These are phyloP conservation scores for Corythornis cristatus DNA, from an alignment of 2,113 vertebrate genomes.

Conservation along the genomic window DNA sequence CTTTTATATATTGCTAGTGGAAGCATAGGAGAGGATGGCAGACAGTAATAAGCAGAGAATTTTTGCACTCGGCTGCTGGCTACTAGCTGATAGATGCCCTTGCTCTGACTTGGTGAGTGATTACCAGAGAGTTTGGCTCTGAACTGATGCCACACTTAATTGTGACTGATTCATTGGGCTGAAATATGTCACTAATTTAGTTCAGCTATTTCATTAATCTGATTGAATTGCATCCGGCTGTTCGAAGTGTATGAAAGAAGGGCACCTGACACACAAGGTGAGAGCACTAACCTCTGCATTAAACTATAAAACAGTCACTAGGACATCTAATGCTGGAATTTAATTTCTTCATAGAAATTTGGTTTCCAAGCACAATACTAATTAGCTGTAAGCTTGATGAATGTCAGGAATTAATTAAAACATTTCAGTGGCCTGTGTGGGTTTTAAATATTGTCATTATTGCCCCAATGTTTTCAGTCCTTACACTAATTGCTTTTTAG, in stretches of 20 bases:
- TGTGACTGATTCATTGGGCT: conserved; percentile 35
- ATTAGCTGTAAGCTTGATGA: conserved; percentile 53
- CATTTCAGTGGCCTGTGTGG: conserved; percentile 10
- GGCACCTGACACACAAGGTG: conserved; percentile 5
- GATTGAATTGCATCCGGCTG: conserved; percentile 32
- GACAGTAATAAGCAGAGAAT: not conserved
- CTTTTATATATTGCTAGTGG: not conserved
- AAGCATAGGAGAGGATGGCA: not conserved
- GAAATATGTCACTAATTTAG: conserved; percentile 53
- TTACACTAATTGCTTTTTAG: conserved; percentile 37
- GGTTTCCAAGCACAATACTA: conserved; percentile 46
- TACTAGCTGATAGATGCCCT: not conserved
- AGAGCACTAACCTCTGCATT: conserved; percentile 28
- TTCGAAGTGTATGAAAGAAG: conserved; percentile 17
- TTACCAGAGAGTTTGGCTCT: conserved; percentile 11
- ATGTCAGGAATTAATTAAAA: conserved; percentile 67
- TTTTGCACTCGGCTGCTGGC: conserved; percentile 5
- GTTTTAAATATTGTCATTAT: conserved; percentile 59
- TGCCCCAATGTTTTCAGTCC: conserved; percentile 39
- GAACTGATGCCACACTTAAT: not conserved
- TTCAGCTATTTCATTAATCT: conserved; percentile 54
- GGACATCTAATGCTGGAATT: conserved; percentile 51
- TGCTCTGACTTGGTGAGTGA: not conserved
- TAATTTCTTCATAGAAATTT: conserved; percentile 63
- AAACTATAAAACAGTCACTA: conserved; percentile 58